Evolutionary conservation across 1,140 invertebrate species (phyloP).

Genomic region (Batillaria attramentaria): DNA sequence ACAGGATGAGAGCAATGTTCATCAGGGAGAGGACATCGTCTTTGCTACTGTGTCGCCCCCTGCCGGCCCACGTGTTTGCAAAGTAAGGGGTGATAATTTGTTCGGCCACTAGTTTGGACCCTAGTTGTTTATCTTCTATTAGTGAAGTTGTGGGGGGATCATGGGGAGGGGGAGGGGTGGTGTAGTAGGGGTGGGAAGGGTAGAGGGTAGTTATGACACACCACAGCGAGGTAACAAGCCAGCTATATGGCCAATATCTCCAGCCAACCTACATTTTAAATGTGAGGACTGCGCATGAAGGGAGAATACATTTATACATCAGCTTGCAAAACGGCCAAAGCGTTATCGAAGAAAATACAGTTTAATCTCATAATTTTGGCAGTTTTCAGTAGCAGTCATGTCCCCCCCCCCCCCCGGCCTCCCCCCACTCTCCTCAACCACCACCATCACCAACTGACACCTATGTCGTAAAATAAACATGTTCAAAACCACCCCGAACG

Average conservation of each 20-base stretch:
- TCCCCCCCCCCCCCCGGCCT: too few relatives aligned
- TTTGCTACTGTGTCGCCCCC: conserved; percentile 4
- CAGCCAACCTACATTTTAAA: too few relatives aligned
- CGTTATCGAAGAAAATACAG: too few relatives aligned
- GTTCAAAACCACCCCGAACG: too few relatives aligned
- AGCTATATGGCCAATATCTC: too few relatives aligned
- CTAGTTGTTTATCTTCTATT: conserved; percentile 30
- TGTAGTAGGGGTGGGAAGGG: background rate
- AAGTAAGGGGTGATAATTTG: conserved; percentile 24
- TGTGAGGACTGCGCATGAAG: too few relatives aligned
- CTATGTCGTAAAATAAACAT: too few relatives aligned
- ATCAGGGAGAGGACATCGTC: conserved; percentile 17
- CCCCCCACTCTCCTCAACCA: too few relatives aligned
- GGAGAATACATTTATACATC: background rate
- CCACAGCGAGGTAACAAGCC: too few relatives aligned
- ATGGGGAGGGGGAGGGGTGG: background rate
- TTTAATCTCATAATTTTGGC: too few relatives aligned
- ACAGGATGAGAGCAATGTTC: conserved; percentile 9
- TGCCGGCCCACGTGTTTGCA: conserved; percentile 12
- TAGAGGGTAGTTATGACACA: background rate
- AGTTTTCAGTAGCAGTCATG: too few relatives aligned
- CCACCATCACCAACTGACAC: too few relatives aligned
- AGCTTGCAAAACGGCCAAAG: background rate
- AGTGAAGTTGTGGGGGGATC: conserved; percentile 13
- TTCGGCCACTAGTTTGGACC: conserved; percentile 22